Evolutionary conservation across 1,140 invertebrate species (phyloP), one percentile per base, ranked within the genome.

Genomic region (Ooceraea biroi): DNA sequence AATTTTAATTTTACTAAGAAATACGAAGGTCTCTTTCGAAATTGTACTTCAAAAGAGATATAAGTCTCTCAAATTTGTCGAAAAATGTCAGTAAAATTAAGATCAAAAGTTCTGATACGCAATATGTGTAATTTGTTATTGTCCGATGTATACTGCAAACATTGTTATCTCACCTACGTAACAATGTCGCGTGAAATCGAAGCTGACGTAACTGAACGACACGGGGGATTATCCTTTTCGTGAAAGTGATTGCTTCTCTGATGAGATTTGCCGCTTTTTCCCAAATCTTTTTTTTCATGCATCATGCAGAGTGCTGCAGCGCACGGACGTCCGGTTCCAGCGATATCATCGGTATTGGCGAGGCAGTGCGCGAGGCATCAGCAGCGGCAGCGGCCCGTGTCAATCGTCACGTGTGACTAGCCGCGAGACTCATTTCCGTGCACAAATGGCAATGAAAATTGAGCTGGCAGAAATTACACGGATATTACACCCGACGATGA

Each of bases 371-470:
- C 65, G 74, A 68, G 36, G 48, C 74, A 41, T 78, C 74, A 68
- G 19, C 76, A 71, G 50, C 50, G 22, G 76, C 76, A 80, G 22
- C 76, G 76, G 76, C 22, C 76, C 76, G 76, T 80, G 65, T 80
- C 76, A 80, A 80, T 80, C 76, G 76, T 80, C 76, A 80, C 76
- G 76, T 80, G 76, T 80, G 76, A 80, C 76, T 80, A 80, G 76
- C 65, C 76, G 76, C 76, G 65, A 80, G 76, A 80, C 76, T 80
- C 76, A 80, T 80, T 80, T 80, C 76, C 76, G 76, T 22, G 48
- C 65, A 71, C 65, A 80, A 80, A 80, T 80, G 63, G 58, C 77
- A 85, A 63, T 71, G 61, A 85, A 85, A 85, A 82, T 82, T 82
- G 77, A 85, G 52, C 76, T 80, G 76, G 76, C 65, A 80, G 76